Conservation (phyloP, 2,797 vertebrate genomes). For the Naso thynnoides region DNA sequence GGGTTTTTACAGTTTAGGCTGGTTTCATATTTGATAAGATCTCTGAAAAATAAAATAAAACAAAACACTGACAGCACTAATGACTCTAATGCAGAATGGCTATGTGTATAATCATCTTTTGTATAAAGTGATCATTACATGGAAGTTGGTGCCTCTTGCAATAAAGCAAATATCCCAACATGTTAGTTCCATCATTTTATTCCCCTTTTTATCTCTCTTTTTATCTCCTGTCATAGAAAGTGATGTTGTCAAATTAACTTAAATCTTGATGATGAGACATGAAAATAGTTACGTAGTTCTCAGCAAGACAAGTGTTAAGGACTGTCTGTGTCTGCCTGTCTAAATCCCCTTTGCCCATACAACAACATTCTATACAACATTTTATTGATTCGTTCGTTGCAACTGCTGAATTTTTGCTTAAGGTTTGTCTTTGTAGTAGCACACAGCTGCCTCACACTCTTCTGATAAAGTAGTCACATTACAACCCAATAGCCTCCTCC, state of each 20-base stretch:
- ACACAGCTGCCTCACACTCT: constrained; percentile 18
- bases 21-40: constrained; percentile 7
- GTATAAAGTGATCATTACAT: constrained; percentile 47
- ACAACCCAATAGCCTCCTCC: constrained; percentile 20
- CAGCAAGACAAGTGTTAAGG: constrained; percentile 31
- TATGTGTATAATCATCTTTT: constrained; percentile 33
- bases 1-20: constrained; percentile 15
- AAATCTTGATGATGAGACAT: constrained; percentile 59
- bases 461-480: constrained; percentile 22
- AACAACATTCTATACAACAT: constrained; percentile 27
- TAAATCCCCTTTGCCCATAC: constrained; percentile 33
- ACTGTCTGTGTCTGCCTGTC: constrained; percentile 27
- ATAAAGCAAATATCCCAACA: constrained; percentile 31
- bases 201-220: constrained; percentile 33
- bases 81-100: constrained; percentile 32
- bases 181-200: constrained; percentile 34
- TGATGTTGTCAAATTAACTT: constrained; percentile 67
- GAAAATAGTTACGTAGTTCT: constrained; percentile 47
- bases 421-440: constrained; percentile 36
- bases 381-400: constrained; percentile 51
- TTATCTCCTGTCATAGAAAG: constrained; percentile 58
- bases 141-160: constrained; percentile 31
- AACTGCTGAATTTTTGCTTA: constrained; percentile 11
- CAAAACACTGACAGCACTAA: constrained; percentile 17
- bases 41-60: no score